Evolutionary conservation across 2,113 vertebrate genomes (phyloP).

Genomic region (Lota lota): DNA sequence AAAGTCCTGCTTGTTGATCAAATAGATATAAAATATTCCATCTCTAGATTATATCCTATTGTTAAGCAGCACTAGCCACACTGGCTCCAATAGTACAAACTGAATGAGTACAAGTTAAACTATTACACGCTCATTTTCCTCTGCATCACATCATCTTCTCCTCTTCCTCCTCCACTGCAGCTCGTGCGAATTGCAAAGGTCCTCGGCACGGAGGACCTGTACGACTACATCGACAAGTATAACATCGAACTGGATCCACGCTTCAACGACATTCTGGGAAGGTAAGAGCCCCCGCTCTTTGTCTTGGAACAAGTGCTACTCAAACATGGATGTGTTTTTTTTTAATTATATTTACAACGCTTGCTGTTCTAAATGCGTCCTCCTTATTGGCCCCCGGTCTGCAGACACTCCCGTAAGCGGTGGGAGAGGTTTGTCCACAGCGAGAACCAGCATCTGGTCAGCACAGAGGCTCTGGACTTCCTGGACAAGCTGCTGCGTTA

Average conservation of each 20-base stretch:
- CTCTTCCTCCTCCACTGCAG: slow-evolving; percentile 30
- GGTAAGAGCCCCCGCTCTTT: slow-evolving; percentile 44
- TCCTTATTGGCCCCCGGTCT: background rate
- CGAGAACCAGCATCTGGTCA: slow-evolving; percentile 84
- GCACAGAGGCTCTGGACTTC: slow-evolving; percentile 82
- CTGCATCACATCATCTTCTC: too few relatives aligned
- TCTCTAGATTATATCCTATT: too few relatives aligned
- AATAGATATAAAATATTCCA: too few relatives aligned
- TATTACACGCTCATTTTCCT: too few relatives aligned
- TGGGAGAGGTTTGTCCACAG: slow-evolving; percentile 87
- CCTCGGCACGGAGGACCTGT: slow-evolving; percentile 76
- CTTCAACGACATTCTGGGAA: slow-evolving; percentile 78
- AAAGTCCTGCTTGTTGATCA: too few relatives aligned
- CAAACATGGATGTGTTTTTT: too few relatives aligned
- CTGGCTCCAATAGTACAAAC: too few relatives aligned
- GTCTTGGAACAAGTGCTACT: background rate
- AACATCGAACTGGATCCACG: slow-evolving; percentile 79
- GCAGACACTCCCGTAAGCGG: slow-evolving; percentile 82
- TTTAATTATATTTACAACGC: background rate
- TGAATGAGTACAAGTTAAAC: too few relatives aligned
- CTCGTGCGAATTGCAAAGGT: slow-evolving; percentile 78
- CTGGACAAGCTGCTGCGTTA: slow-evolving; percentile 84
- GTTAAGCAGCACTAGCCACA: too few relatives aligned
- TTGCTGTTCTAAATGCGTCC: too few relatives aligned
- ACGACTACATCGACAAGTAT: slow-evolving; percentile 81